A percentile compares a stretch with the other conserved stretches of the same genome.
Conservation (phyloP, 2,797 vertebrate species). For the Aulostomus chinensis region DNA sequence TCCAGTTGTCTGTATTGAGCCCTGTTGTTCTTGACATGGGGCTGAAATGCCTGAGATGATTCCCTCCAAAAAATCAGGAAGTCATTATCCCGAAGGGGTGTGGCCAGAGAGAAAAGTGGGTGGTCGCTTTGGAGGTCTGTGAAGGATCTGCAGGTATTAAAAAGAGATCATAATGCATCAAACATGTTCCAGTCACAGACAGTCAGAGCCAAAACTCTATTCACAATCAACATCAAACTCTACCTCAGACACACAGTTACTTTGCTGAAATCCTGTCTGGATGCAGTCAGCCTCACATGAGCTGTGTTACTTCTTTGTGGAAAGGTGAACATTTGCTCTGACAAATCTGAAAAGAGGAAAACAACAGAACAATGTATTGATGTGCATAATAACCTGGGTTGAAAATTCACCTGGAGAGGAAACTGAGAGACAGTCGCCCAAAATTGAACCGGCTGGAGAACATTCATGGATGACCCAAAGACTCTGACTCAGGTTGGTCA, state of each 20-base stretch:
- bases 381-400: too few species aligned
- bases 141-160: conserved; percentile 39
- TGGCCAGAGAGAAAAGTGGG: conserved; percentile 63
- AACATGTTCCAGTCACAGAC: too few species aligned
- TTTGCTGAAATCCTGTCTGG: conserved; percentile 36
- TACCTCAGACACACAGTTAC: conserved; percentile 66
- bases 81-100: conserved; percentile 10
- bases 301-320: conserved; percentile 39
- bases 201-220: too few species aligned
- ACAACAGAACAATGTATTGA: too few species aligned
- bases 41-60: accelerated
- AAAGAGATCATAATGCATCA: neutral
- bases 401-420: too few species aligned
- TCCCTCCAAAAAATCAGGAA: conserved; percentile 16
- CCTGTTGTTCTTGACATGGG: accelerated
- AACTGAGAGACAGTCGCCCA: too few species aligned
- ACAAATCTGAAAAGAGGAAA: conserved; percentile 60
- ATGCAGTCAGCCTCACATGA: conserved; percentile 47
- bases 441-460: too few species aligned
- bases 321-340: conserved; percentile 66
- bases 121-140: conserved; percentile 39
- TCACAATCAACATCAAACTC: too few species aligned
- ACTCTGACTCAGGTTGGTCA: too few species aligned
- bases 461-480: too few species aligned
- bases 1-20: accelerated